phyloP scores from a whole-genome alignment of 2,888 invertebrate genomes.

The Phortica magna region DNA sequence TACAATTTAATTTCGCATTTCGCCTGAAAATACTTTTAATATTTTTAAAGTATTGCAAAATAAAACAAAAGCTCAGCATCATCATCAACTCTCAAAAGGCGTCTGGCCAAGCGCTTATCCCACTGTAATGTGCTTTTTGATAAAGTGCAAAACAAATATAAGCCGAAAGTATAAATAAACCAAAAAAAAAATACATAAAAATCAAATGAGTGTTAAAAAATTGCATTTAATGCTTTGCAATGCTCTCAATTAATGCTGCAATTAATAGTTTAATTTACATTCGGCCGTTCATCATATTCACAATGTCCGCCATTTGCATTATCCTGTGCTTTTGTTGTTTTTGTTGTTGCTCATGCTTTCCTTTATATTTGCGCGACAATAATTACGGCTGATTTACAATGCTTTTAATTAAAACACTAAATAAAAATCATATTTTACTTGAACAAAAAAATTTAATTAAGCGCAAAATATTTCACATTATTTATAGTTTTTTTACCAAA shows the following conservation, averaged over 20 bases:
- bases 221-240: neutral
- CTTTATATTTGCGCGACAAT: neutral
- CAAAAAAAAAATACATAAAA: neutral
- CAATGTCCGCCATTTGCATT: neutral
- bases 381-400: slow-evolving; percentile 19
- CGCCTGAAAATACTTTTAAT: neutral
- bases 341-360: neutral
- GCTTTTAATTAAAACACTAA: slow-evolving; percentile 31
- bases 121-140: slow-evolving; percentile 9
- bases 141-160: slow-evolving; percentile 26
- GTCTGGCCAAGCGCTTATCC: slow-evolving; percentile 30
- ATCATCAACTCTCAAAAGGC: neutral
- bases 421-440: slow-evolving; percentile 11
- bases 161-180: neutral
- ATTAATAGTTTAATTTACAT: slow-evolving; percentile 20
- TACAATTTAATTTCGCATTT: neutral
- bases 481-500: neutral
- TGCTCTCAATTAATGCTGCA: neutral
- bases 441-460: slow-evolving; percentile 16
- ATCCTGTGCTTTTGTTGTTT: neutral
- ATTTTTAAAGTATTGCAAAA: neutral
- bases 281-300: neutral
- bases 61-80: slow-evolving; percentile 44
- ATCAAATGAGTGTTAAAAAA: neutral
- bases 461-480: neutral